Conservation (phyloP, 2,797 vertebrate species). For the Mormyrus proboscirostris region DNA sequence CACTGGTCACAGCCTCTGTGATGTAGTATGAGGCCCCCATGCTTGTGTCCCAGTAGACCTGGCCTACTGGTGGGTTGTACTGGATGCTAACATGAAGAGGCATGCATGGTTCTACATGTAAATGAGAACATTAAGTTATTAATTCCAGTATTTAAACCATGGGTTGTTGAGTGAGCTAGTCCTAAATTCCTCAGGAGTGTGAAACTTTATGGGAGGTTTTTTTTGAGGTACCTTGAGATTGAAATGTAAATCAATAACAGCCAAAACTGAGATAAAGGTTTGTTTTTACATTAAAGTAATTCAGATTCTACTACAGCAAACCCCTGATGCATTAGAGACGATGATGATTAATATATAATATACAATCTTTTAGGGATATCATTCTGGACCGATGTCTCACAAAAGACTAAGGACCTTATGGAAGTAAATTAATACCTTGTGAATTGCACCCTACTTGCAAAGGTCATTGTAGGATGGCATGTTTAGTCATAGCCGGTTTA, state of each 20-base stretch:
- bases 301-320: background rate
- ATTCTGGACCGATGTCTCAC: background rate
- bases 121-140: background rate
- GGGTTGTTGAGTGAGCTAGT: background rate
- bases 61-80: constrained; percentile 49
- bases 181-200: background rate
- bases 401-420: background rate
- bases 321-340: background rate
- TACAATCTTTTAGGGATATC: background rate
- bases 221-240: background rate
- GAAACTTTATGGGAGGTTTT: background rate
- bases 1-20: constrained; percentile 40
- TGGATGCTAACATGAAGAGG: constrained; percentile 42
- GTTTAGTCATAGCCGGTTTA: constrained; percentile 35
- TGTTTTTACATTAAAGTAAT: background rate
- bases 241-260: background rate
- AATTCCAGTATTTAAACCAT: background rate
- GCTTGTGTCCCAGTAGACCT: constrained; percentile 54
- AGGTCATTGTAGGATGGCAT: background rate
- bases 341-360: background rate
- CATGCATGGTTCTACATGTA: constrained; percentile 53
- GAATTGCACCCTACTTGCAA: background rate
- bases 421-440: background rate
- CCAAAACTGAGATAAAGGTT: background rate
- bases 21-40: constrained; percentile 51